Evolutionary conservation across 2,888 invertebrate species (phyloP).

Genomic region (Troilus luridus): DNA sequence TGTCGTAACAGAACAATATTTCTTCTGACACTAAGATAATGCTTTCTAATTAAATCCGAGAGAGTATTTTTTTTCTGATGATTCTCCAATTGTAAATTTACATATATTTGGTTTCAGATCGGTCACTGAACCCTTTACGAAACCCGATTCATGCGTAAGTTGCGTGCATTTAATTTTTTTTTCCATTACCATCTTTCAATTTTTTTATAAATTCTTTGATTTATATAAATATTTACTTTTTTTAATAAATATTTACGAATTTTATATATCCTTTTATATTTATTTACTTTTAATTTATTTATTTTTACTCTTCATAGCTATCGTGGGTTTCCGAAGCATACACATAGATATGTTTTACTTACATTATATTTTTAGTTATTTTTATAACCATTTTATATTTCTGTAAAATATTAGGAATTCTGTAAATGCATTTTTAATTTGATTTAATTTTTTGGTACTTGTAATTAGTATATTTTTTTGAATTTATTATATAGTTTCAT

Average conservation of each 20-base stretch:
- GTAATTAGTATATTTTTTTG: slow-evolving; percentile 34
- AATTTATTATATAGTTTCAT: slow-evolving; percentile 38
- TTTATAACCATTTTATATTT: slow-evolving; percentile 40
- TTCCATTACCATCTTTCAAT: slow-evolving; percentile 59
- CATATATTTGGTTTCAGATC: slow-evolving; percentile 65
- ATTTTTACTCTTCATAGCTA: slow-evolving; percentile 54
- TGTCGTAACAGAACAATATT: background rate
- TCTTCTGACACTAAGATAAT: slow-evolving; percentile 33
- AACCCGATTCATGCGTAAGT: slow-evolving; percentile 63
- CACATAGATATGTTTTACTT: slow-evolving; percentile 56
- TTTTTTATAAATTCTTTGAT: slow-evolving; percentile 61
- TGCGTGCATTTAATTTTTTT: slow-evolving; percentile 63
- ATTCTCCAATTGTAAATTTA: slow-evolving; percentile 56
- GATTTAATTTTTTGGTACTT: slow-evolving; percentile 40
- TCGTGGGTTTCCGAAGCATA: slow-evolving; percentile 58
- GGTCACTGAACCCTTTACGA: slow-evolving; percentile 64
- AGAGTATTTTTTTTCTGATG: slow-evolving; percentile 42
- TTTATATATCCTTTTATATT: slow-evolving; percentile 57
- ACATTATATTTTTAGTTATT: slow-evolving; percentile 45
- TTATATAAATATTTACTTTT: slow-evolving; percentile 60
- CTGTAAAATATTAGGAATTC: slow-evolving; percentile 49
- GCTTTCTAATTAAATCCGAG: slow-evolving; percentile 50
- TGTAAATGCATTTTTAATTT: slow-evolving; percentile 56
- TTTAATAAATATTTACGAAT: slow-evolving; percentile 61
- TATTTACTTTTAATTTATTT: slow-evolving; percentile 26